Evolutionary conservation across 2,797 vertebrate genomes (phyloP).

Genomic region (Dromococcyx pavoninus): DNA sequence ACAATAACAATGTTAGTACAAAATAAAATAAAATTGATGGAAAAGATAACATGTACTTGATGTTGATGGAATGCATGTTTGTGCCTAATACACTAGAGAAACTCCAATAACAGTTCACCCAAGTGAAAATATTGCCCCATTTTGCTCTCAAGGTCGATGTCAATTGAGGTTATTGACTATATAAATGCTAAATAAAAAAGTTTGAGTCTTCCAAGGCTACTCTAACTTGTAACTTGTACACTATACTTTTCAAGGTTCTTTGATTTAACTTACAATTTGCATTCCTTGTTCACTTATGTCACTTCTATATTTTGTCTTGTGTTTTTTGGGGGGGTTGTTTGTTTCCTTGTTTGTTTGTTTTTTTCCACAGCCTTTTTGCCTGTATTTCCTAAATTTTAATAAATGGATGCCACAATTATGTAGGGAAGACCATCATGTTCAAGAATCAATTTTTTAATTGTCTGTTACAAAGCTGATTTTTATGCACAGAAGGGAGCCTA

Average conservation of each 20-base stretch:
- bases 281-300: not conserved
- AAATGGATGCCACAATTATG: accelerated
- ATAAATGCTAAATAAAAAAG: constrained; percentile 49
- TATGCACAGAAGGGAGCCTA: not conserved
- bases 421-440: not conserved
- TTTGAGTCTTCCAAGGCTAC: constrained; percentile 38
- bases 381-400: not conserved
- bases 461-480: not conserved
- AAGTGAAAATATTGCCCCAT: constrained; percentile 72
- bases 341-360: no score
- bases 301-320: not conserved
- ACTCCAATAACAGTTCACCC: constrained; percentile 61
- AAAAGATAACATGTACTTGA: constrained; percentile 50
- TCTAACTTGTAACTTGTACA: not conserved
- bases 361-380: not conserved
- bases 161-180: constrained; percentile 64
- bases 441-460: not conserved
- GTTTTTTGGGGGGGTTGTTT: no score
- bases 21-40: constrained; percentile 75
- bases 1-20: constrained; percentile 67
- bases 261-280: not conserved
- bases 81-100: constrained; percentile 65
- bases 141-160: constrained; percentile 64
- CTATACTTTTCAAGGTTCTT: constrained; percentile 22
- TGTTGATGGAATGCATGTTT: constrained; percentile 66